Evolutionary conservation across 1,140 invertebrate genomes (phyloP).

Genomic region (Drosophila parvula): DNA sequence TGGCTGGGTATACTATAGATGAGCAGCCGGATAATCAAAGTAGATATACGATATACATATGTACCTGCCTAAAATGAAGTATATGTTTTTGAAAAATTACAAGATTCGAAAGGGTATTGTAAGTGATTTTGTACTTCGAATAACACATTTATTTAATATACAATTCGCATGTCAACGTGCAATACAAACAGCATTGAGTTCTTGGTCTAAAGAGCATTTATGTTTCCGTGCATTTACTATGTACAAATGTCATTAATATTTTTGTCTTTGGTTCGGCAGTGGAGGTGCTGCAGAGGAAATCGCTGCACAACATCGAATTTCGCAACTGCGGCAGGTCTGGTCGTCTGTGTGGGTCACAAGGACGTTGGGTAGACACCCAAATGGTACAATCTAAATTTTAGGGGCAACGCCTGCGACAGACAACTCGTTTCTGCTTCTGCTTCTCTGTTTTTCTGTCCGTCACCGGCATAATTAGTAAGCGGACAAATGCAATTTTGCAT

Average conservation of each 20-base stretch:
- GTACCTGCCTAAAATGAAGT: neutral
- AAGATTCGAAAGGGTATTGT: too few species aligned
- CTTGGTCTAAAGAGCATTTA: conserved; percentile 29
- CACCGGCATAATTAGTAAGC: conserved; percentile 65
- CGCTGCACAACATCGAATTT: conserved; percentile 36
- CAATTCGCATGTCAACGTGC: too few species aligned
- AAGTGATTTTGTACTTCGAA: too few species aligned
- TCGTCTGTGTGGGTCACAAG: conserved; percentile 65
- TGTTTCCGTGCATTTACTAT: conserved; percentile 1
- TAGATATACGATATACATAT: too few species aligned
- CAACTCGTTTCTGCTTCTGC: conserved; percentile 40
- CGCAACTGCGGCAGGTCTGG: conserved; percentile 44
- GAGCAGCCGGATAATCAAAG: neutral
- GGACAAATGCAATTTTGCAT: conserved; percentile 38
- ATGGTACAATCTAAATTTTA: conserved; percentile 66
- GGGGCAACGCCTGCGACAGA: conserved; percentile 13
- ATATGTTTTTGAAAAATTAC: too few species aligned
- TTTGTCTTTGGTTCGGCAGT: neutral
- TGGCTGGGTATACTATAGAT: neutral
- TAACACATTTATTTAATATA: too few species aligned
- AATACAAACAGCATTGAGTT: neutral
- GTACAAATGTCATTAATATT: conserved; percentile 8
- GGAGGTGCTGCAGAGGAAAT: conserved; percentile 15
- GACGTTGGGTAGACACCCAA: conserved; percentile 49
- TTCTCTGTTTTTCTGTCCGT: conserved; percentile 8